These are phyloP conservation scores for Zosterops pallidus DNA, from an alignment of 2,113 vertebrate genomes.

Conservation along the genomic window DNA sequence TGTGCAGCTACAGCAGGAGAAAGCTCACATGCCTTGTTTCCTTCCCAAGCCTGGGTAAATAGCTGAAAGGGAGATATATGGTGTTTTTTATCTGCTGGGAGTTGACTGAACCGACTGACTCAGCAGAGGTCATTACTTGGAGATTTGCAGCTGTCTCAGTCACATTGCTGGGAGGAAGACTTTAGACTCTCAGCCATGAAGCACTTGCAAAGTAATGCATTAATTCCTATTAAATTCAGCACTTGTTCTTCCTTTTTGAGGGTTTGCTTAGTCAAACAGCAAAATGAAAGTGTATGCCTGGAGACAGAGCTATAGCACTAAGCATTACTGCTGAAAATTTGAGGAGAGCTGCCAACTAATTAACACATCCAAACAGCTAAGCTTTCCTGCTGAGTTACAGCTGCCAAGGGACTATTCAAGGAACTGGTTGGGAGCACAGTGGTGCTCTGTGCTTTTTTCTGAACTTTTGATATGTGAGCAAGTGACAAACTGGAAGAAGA, in stretches of 20 bases:
- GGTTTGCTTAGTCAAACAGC: neutral
- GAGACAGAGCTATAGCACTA: neutral
- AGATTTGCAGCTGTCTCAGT: neutral
- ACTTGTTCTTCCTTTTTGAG: neutral
- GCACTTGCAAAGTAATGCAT: neutral
- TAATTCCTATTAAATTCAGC: neutral
- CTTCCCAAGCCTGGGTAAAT: neutral
- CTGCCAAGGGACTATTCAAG: constrained; percentile 13
- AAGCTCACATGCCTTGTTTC: neutral
- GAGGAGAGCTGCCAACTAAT: constrained; percentile 37
- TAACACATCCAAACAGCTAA: constrained; percentile 6
- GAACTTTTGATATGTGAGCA: neutral
- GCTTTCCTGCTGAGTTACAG: constrained; percentile 18
- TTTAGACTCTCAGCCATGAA: neutral
- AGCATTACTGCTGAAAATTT: neutral
- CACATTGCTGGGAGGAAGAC: neutral
- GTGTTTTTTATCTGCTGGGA: neutral
- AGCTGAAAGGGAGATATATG: neutral
- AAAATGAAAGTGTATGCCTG: neutral
- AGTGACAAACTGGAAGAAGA: constrained; percentile 22
- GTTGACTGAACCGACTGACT: neutral
- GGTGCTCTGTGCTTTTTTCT: neutral
- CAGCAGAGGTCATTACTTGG: neutral
- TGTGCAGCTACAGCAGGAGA: neutral
- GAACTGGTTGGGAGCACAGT: neutral